Base-by-base conservation (phyloP, 2,888 invertebrate species). In the Azorinus chamasolen region DNA sequence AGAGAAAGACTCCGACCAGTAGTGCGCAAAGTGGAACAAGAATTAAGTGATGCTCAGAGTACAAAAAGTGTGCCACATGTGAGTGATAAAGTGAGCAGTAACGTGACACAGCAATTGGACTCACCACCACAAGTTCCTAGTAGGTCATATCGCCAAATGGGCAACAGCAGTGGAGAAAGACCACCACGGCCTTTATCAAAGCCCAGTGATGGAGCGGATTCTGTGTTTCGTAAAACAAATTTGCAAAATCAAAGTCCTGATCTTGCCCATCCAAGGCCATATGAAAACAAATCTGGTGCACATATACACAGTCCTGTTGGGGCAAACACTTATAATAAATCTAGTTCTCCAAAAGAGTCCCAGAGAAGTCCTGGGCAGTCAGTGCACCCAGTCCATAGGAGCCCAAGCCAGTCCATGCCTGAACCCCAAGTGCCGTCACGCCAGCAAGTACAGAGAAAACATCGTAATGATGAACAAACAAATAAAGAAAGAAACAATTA, bases 1-100 rank as follows among this genome's bases (percentile, higher is more conserved):
- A 72, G 62, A 24, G 79, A 80, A 53, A 72, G 76, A 43, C 50
- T 80, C 8, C 37, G 79, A 25, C 79, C 79, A 20, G 79, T 80
- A 18, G 79, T 80, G 24, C 59, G 59, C 41, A 80, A 69, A 37
- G 20, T 53, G 1, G 79, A 70, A n/a, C 46, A 45, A 27, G 59
- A 59, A 18, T 46, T 25, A 25, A 24, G 22, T 24, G 59, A 59
- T 14, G 45, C 24, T n/a, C 32, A 45, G 12, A 16, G 24, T 20
- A 20, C 54, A 63, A 3, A 48, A 16, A 20, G 14, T 18, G 45
- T 18, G 20, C 45, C 45, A 20, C 27, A 16, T 18, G 16, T 12
- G 2, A 46, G 46, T 18, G 27, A 32, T 10, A 59, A 27, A 20
- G 24, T 24, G 25, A 45, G 43, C 58, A 53, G 46, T 22, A 63